These are phyloP conservation scores for Neosalanx taihuensis DNA, from an alignment of 2,797 vertebrate species.

Conservation along the genomic window DNA sequence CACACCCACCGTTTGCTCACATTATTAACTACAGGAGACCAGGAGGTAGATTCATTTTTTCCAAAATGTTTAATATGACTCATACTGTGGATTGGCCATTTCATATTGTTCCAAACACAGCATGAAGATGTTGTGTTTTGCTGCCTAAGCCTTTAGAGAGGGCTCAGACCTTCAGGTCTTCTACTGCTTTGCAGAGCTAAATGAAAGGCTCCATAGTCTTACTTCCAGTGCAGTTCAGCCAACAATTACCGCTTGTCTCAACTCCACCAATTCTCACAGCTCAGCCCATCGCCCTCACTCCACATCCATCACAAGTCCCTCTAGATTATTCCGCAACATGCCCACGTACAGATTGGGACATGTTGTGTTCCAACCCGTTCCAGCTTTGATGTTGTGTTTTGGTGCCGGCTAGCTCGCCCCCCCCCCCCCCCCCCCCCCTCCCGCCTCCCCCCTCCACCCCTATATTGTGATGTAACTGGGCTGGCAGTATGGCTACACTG, in stretches of 20 bases:
- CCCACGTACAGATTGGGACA: constrained; percentile 28
- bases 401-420: background rate
- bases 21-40: constrained; percentile 7
- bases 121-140: background rate
- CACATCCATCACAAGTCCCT: background rate
- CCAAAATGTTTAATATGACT: background rate
- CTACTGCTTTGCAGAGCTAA: background rate
- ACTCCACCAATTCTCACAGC: constrained; percentile 2
- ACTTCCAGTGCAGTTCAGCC: background rate
- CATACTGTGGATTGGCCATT: background rate
- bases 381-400: constrained; percentile 51
- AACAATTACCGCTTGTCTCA: background rate
- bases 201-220: background rate
- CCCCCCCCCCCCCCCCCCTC: background rate
- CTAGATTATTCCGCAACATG: background rate
- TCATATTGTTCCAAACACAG: constrained; percentile 12
- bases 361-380: constrained; percentile 34
- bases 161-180: background rate
- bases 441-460: background rate
- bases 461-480: background rate
- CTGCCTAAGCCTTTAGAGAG: background rate
- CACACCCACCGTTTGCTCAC: constrained; percentile 5
- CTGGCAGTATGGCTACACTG: constrained; percentile 26
- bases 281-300: background rate
- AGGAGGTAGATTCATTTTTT: constrained; percentile 8